phyloP scores from a whole-genome alignment of 30 jellyfish, hydroid and myxozoan genomes.

The Sanderia malayensis region DNA sequence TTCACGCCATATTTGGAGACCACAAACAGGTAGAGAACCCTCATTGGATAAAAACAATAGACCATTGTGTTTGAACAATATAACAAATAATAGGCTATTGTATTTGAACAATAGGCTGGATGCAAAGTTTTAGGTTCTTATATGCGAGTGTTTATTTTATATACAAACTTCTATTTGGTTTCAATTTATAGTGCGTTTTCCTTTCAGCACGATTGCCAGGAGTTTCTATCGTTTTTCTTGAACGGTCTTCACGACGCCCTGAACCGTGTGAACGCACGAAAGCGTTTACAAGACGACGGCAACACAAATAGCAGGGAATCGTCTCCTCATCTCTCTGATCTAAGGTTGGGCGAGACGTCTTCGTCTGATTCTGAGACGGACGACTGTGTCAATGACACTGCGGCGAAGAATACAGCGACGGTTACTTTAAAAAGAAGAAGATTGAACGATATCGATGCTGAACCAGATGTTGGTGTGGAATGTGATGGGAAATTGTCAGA shows the following conservation, averaged over 20 bases:
- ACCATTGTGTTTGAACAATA: too few relatives aligned
- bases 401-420: slow-evolving; percentile 45
- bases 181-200: not conserved
- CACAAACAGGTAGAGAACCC: slow-evolving; percentile 86
- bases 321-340: slow-evolving; percentile 48
- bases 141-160: not conserved
- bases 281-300: slow-evolving; percentile 10
- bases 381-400: slow-evolving; percentile 18
- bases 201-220: slow-evolving; percentile 90
- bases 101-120: too few relatives aligned
- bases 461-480: slow-evolving; percentile 78
- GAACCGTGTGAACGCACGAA: slow-evolving; percentile 42
- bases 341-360: slow-evolving; percentile 44
- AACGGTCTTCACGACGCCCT: slow-evolving; percentile 82
- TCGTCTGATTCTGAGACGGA: slow-evolving; percentile 67
- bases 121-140: not conserved
- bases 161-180: not conserved
- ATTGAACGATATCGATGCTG: slow-evolving; percentile 56
- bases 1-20: slow-evolving; percentile 68
- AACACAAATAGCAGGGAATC: slow-evolving; percentile 39
- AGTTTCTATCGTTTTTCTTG: slow-evolving; percentile 72
- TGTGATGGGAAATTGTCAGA: slow-evolving; percentile 65
- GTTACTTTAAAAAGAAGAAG: slow-evolving; percentile 72
- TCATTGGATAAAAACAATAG: too few relatives aligned
- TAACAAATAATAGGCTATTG: too few relatives aligned